These are phyloP conservation scores for Tachystola acroxantha DNA, from an alignment of 2,888 invertebrate species.

Conservation along the genomic window DNA sequence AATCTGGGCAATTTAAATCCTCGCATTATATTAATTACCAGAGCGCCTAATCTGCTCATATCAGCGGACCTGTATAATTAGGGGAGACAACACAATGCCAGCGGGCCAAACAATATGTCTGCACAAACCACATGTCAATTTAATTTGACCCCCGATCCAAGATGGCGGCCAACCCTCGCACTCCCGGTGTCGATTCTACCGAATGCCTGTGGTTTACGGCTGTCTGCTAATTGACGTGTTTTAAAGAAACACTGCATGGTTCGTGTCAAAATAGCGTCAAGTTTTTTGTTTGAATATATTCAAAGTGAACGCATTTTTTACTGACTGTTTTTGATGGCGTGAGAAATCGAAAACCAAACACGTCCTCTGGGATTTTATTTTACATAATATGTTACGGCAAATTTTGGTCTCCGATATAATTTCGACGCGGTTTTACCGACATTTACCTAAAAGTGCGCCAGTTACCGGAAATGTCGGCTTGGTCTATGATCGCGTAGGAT, in stretches of 20 bases:
- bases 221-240: constrained; percentile 67
- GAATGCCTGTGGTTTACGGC: constrained; percentile 60
- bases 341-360: constrained; percentile 4
- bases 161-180: constrained; percentile 60
- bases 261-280: constrained; percentile 39
- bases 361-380: no score
- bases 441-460: no score
- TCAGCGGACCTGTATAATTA: constrained; percentile 67
- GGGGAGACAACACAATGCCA: constrained; percentile 70
- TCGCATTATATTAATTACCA: constrained; percentile 63
- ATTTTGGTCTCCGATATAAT: no score
- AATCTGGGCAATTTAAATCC: constrained; percentile 46
- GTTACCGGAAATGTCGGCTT: no score
- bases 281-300: constrained; percentile 22
- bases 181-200: constrained; percentile 42
- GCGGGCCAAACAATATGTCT: constrained; percentile 63
- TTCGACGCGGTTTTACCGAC: no score
- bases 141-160: constrained; percentile 73
- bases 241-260: constrained; percentile 55
- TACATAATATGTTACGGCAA: no score
- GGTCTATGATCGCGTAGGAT: no score
- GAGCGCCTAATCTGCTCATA: constrained; percentile 57
- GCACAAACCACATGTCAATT: constrained; percentile 73
- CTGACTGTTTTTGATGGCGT: constrained; percentile 3
- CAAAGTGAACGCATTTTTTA: constrained; percentile 9